Percentiles rank a stretch among this genome's conserved stretches.
phyloP scores from a whole-genome alignment of 2,888 invertebrate genomes.

The Calliscelio sp. region DNA sequence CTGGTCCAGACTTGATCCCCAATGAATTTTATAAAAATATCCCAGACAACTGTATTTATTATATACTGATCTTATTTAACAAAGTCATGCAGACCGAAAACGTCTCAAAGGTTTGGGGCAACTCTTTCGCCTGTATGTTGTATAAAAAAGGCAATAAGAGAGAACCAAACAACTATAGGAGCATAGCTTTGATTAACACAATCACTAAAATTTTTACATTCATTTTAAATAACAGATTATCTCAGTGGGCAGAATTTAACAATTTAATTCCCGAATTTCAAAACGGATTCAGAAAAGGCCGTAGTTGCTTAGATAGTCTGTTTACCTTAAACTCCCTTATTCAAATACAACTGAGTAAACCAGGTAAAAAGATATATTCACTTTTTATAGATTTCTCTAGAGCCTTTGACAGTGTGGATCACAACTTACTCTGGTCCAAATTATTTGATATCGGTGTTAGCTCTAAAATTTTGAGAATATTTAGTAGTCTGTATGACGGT shows the following conservation, averaged over 20 bases:
- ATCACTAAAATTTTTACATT: conserved; percentile 16
- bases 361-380: conserved; percentile 1
- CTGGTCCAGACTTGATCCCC: conserved; percentile 22
- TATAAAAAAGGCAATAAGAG: conserved; percentile 14
- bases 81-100: not conserved
- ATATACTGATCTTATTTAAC: conserved; percentile 15
- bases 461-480: not conserved
- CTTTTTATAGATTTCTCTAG: conserved; percentile 20
- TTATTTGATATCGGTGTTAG: conserved; percentile 8
- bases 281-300: conserved; percentile 15
- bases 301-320: conserved; percentile 12
- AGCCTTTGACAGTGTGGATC: conserved; percentile 17
- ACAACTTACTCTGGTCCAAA: not conserved
- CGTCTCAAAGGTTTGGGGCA: conserved; percentile 2
- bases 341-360: conserved; percentile 8
- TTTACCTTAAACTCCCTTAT: conserved; percentile 16
- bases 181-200: conserved; percentile 12
- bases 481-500: not conserved
- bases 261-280: conserved; percentile 30
- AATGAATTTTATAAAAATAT: conserved; percentile 32
- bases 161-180: conserved; percentile 5
- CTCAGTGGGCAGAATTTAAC: not conserved
- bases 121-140: conserved; percentile 11
- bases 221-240: conserved; percentile 1
- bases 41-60: conserved; percentile 15